A percentile compares a stretch with the other conserved stretches of the same genome.
Conservation (phyloP, 1,140 invertebrate species). For the Drosophila parvula region DNA sequence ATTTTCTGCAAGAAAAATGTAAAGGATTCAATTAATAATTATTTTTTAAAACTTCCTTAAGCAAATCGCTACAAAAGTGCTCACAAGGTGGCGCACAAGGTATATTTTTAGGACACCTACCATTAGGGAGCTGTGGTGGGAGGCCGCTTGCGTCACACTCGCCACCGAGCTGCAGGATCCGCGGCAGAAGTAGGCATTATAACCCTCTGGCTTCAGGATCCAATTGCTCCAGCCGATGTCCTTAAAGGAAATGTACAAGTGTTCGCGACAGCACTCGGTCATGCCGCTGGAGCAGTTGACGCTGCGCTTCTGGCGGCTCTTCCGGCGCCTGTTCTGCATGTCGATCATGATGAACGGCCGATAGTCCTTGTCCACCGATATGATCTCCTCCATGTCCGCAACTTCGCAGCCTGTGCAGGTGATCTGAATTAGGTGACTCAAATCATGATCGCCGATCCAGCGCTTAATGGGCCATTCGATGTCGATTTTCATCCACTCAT, state of each 20-base stretch:
- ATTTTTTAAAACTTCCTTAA: not conserved
- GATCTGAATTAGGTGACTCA: constrained; percentile 89
- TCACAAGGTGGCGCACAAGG: too few species aligned
- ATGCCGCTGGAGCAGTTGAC: constrained; percentile 89
- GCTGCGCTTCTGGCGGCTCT: constrained; percentile 87
- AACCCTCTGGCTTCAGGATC: constrained; percentile 92
- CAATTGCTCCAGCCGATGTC: constrained; percentile 95
- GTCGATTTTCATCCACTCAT: constrained; percentile 92
- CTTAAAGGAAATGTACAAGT: constrained; percentile 91
- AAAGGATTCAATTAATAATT: not conserved
- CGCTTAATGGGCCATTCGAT: constrained; percentile 89
- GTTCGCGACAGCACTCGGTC: constrained; percentile 92
- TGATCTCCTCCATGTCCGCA: constrained; percentile 69
- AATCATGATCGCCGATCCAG: constrained; percentile 88
- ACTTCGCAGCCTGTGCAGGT: constrained; percentile 91
- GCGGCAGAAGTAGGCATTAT: constrained; percentile 93
- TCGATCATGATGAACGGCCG: constrained; percentile 91
- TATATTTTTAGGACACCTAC: constrained; percentile 84
- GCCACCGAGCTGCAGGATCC: constrained; percentile 90
- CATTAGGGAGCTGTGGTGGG: constrained; percentile 89
- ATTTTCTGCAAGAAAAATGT: constrained; percentile 87
- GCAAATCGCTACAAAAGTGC: too few species aligned
- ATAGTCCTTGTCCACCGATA: constrained; percentile 87
- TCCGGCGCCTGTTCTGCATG: constrained; percentile 86
- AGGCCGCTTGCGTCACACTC: constrained; percentile 87